Conservation (phyloP, 2,888 invertebrate species). For the Pheosia tremula region DNA sequence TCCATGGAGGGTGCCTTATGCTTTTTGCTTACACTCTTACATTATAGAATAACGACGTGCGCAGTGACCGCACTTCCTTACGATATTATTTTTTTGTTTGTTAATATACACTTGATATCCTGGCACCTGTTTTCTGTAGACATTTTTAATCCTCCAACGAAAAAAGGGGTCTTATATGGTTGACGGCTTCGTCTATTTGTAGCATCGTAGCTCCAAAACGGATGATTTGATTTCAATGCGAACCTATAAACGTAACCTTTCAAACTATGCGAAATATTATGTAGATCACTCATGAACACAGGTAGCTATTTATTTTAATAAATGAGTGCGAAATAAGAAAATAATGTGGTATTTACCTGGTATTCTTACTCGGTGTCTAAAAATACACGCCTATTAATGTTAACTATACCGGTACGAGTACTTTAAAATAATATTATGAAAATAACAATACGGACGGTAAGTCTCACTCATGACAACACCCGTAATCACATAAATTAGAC, state of each 20-base stretch:
- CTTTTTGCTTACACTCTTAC: constrained; percentile 37
- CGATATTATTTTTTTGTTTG: constrained; percentile 16
- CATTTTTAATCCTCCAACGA: not conserved
- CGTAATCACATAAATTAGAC: constrained; percentile 55
- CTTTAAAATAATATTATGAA: constrained; percentile 34
- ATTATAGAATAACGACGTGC: constrained; percentile 34
- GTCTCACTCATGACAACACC: constrained; percentile 45
- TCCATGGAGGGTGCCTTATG: constrained; percentile 55
- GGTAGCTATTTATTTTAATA: too few relatives aligned
- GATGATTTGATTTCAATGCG: too few relatives aligned
- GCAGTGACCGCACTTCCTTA: constrained; percentile 55
- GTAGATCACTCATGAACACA: too few relatives aligned
- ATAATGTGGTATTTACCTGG: not conserved
- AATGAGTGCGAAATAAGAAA: too few relatives aligned
- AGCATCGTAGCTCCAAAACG: too few relatives aligned
- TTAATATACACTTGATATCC: not conserved
- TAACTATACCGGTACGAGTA: constrained; percentile 17
- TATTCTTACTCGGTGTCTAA: constrained; percentile 6
- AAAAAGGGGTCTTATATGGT: not conserved
- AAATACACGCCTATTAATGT: constrained; percentile 22
- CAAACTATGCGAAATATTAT: too few relatives aligned
- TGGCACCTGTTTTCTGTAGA: constrained; percentile 6
- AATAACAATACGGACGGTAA: constrained; percentile 37
- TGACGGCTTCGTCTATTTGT: too few relatives aligned
- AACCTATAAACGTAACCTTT: too few relatives aligned